Evolutionary conservation across 2,888 invertebrate species (phyloP).

Genomic region (Xanthorhoe spadicearia): DNA sequence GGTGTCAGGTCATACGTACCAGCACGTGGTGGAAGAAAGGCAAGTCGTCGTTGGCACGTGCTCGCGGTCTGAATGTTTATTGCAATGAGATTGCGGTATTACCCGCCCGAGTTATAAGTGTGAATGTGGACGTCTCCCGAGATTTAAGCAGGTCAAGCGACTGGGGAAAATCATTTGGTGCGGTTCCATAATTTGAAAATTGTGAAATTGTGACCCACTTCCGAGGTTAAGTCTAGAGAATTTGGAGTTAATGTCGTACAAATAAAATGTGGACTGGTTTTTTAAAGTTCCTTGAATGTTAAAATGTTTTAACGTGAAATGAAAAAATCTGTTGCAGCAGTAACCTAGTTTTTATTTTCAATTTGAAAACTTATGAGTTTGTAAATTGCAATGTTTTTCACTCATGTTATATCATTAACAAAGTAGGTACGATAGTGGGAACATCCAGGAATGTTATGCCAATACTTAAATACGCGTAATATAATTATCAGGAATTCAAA

Average conservation of each 20-base stretch:
- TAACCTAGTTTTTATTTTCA: too few relatives aligned
- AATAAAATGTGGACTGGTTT: neutral
- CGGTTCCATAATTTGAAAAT: constrained; percentile 27
- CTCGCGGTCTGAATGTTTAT: constrained; percentile 70
- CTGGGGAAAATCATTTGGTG: constrained; percentile 24
- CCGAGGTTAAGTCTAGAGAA: neutral
- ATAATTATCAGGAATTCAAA: too few relatives aligned
- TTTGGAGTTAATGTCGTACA: neutral
- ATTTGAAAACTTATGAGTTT: too few relatives aligned
- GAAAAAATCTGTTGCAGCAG: too few relatives aligned
- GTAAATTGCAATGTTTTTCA: too few relatives aligned
- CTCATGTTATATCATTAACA: too few relatives aligned
- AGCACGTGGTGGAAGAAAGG: constrained; percentile 41
- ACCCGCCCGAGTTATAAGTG: constrained; percentile 64
- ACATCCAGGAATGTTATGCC: too few relatives aligned
- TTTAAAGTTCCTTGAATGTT: constrained; percentile 2
- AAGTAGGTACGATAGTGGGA: too few relatives aligned
- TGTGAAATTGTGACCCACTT: constrained; percentile 18
- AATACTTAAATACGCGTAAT: too few relatives aligned
- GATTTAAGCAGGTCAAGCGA: constrained; percentile 48
- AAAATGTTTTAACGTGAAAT: too few relatives aligned
- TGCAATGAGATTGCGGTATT: constrained; percentile 75
- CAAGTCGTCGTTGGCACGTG: constrained; percentile 69
- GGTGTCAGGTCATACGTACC: constrained; percentile 14
- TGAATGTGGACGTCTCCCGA: constrained; percentile 54